Evolutionary conservation across 2,113 vertebrate genomes (phyloP).

Genomic region (Neogobius melanostomus): DNA sequence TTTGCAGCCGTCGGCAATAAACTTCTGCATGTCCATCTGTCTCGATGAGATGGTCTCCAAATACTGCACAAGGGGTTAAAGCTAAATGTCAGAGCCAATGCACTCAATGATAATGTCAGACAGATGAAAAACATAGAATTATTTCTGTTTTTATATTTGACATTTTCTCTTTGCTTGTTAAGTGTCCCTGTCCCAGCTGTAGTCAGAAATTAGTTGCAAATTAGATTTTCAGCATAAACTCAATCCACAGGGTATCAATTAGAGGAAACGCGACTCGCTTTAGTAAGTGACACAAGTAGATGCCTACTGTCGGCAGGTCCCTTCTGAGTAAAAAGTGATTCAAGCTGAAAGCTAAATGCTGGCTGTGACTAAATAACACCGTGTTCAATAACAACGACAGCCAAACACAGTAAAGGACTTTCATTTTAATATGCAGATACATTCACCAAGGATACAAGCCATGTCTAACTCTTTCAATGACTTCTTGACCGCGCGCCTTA

Average conservation of each 20-base stretch:
- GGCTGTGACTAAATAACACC: background rate
- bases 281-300: slow-evolving; percentile 9
- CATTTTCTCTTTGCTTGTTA: background rate
- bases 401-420: slow-evolving; percentile 5
- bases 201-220: background rate
- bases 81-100: background rate
- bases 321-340: slow-evolving; percentile 15
- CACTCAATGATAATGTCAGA: background rate
- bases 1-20: slow-evolving; percentile 91
- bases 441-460: slow-evolving; percentile 3
- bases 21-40: slow-evolving; percentile 92
- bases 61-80: slow-evolving; percentile 75
- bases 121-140: background rate
- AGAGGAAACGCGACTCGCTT: background rate
- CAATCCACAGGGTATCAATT: slow-evolving; percentile 10
- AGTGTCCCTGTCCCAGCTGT: background rate
- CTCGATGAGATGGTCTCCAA: slow-evolving; percentile 86
- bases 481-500: slow-evolving; percentile 25
- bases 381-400: background rate
- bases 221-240: background rate
- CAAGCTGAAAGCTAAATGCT: background rate
- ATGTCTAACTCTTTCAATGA: slow-evolving; percentile 34
- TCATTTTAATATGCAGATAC: background rate
- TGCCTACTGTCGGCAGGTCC: background rate
- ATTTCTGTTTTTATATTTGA: background rate